phyloP scores from a whole-genome alignment of 2,888 invertebrate genomes.

The Metalampra italica region DNA sequence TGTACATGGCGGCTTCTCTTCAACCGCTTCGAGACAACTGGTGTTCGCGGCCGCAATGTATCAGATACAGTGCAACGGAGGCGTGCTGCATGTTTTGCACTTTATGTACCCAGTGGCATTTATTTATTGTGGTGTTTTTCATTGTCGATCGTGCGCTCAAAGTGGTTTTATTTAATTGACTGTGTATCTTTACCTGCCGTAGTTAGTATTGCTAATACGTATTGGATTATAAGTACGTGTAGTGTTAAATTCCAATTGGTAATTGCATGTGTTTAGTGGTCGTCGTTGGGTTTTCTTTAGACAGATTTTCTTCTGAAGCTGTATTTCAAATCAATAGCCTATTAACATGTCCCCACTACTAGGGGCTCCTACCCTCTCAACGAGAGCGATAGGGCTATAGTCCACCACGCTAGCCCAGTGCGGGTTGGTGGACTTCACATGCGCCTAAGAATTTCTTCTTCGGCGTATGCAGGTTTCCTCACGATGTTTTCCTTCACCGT shows the following conservation, averaged over 20 bases:
- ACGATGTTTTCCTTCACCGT: too few species aligned
- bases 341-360: too few species aligned
- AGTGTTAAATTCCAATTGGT: neutral
- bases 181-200: slow-evolving; percentile 1
- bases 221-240: neutral
- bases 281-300: too few species aligned
- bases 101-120: slow-evolving; percentile 5
- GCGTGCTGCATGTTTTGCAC: neutral
- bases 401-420: too few species aligned
- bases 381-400: too few species aligned
- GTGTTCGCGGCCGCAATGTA: neutral
- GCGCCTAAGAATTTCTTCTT: too few species aligned
- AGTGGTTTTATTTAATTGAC: slow-evolving; percentile 8
- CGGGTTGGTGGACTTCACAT: too few species aligned
- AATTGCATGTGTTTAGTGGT: neutral
- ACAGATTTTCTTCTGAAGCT: too few species aligned
- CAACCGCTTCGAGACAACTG: neutral
- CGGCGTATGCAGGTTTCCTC: too few species aligned
- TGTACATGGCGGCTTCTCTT: neutral
- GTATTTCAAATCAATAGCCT: too few species aligned
- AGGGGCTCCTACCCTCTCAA: too few species aligned
- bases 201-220: neutral
- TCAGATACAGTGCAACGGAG: neutral
- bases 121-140: slow-evolving; percentile 8
- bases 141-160: slow-evolving; percentile 3